Percentiles rank a stretch among this genome's conserved stretches.
These are phyloP conservation scores for Diabrotica virgifera DNA, from an alignment of 1,140 invertebrate genomes.

Conservation along the genomic window DNA sequence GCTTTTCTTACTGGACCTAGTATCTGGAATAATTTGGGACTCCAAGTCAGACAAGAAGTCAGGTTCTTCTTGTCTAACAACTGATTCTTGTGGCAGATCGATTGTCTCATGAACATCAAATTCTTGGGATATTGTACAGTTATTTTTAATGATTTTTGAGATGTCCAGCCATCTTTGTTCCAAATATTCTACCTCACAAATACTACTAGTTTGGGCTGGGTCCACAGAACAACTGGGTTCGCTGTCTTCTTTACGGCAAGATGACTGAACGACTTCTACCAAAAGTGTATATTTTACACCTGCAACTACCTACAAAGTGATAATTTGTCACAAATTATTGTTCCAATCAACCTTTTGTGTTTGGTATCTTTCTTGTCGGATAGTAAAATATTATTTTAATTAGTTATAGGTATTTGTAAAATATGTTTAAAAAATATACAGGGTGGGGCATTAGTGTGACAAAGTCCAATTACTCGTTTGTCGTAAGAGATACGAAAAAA, in stretches of 20 bases:
- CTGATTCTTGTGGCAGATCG: slow-evolving; percentile 21
- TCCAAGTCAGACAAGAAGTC: slow-evolving; percentile 35
- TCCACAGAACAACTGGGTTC: slow-evolving; percentile 29
- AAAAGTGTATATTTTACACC: slow-evolving; percentile 43
- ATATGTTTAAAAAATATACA: too few species aligned
- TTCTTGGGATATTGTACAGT: slow-evolving; percentile 44
- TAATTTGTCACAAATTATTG: too few species aligned
- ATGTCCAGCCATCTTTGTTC: slow-evolving; percentile 42
- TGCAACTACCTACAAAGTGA: slow-evolving; percentile 39
- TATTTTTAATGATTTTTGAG: slow-evolving; percentile 43
- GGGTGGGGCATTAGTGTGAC: too few species aligned
- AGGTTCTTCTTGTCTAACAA: slow-evolving; percentile 22
- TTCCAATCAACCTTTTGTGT: too few species aligned
- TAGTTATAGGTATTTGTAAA: too few species aligned
- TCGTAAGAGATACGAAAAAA: too few species aligned
- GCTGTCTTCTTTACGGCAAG: slow-evolving; percentile 31
- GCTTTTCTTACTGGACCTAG: too few species aligned
- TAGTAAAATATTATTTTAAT: too few species aligned
- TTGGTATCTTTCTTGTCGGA: too few species aligned
- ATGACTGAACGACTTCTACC: slow-evolving; percentile 38
- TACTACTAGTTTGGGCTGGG: slow-evolving; percentile 21
- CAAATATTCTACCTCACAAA: slow-evolving; percentile 41
- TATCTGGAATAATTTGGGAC: slow-evolving; percentile 36
- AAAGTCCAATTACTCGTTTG: too few species aligned
- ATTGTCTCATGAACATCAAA: slow-evolving; percentile 23